phyloP scores from a whole-genome alignment of 2,113 vertebrate genomes.

The Leptocoma aspasia region DNA sequence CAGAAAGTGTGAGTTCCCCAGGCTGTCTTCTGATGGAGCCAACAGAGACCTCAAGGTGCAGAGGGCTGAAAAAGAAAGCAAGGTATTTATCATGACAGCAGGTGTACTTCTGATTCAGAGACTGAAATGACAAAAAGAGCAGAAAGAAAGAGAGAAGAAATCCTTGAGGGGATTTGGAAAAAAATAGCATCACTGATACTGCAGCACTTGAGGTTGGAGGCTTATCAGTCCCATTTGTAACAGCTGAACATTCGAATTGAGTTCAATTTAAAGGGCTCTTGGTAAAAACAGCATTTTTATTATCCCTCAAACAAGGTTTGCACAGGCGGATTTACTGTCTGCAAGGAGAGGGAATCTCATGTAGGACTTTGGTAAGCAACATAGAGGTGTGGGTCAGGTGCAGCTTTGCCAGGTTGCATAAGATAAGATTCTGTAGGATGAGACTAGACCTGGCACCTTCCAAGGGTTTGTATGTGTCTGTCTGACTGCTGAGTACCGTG shows the following conservation, averaged over 20 bases:
- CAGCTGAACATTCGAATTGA: background rate
- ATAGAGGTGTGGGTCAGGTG: background rate
- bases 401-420: background rate
- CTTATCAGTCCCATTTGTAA: background rate
- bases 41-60: background rate
- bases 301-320: background rate
- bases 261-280: background rate
- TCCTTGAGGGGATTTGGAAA: background rate
- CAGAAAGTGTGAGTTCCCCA: background rate
- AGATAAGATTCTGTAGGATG: background rate
- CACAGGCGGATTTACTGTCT: background rate
- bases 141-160: background rate
- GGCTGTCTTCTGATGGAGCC: background rate
- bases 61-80: background rate
- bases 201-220: background rate
- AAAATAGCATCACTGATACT: background rate
- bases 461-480: background rate
- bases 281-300: background rate
- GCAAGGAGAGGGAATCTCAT: background rate
- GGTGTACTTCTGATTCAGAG: background rate
- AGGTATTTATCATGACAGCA: background rate
- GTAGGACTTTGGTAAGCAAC: background rate
- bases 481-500: background rate
- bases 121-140: background rate
- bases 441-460: background rate